Evolutionary conservation across 2,113 vertebrate genomes (phyloP).

Genomic region (Phaethon lepturus): DNA sequence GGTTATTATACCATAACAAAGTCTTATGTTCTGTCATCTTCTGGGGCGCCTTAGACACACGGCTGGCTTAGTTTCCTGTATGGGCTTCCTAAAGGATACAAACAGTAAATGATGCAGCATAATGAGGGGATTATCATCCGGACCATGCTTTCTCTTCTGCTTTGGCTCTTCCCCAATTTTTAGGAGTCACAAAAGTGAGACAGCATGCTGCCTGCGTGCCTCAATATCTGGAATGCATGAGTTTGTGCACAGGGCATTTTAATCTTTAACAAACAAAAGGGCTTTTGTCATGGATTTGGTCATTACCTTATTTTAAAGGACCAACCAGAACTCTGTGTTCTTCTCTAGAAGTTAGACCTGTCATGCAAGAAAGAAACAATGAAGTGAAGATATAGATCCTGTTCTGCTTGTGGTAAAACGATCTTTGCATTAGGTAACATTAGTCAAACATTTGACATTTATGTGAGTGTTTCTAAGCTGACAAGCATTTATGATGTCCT

Average conservation of each 20-base stretch:
- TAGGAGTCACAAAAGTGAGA: neutral
- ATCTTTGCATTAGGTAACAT: neutral
- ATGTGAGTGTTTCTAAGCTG: neutral
- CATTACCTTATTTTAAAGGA: neutral
- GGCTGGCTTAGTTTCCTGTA: slow-evolving; percentile 1
- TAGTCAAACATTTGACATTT: neutral
- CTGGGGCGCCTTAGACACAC: neutral
- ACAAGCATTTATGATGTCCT: neutral
- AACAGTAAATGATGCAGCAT: neutral
- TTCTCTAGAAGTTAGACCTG: neutral
- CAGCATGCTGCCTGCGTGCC: neutral
- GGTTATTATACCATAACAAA: neutral
- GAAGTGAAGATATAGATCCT: neutral
- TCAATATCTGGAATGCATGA: neutral
- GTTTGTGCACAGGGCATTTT: neutral
- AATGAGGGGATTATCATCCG: neutral
- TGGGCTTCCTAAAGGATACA: neutral
- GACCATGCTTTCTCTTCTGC: neutral
- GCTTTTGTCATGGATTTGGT: neutral
- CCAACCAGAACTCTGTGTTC: neutral
- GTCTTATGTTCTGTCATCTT: neutral
- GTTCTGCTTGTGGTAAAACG: neutral
- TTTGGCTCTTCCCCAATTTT: neutral
- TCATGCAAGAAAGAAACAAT: neutral
- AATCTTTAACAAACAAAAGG: neutral